Conservation (phyloP, 2,888 invertebrate species). For the Tetramorium bicarinatum region DNA sequence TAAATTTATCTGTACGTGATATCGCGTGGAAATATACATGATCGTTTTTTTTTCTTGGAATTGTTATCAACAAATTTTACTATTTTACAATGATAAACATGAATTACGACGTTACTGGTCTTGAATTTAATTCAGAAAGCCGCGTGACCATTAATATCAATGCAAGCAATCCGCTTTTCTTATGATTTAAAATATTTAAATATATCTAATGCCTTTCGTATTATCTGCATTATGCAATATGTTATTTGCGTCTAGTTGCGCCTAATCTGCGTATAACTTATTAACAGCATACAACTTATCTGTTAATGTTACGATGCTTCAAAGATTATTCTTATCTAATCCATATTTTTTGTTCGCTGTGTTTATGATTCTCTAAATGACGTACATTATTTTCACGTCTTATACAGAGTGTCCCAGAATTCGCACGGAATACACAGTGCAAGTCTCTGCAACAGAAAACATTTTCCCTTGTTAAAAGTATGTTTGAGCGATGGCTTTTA, state of each 20-base stretch:
- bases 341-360: neutral
- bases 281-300: neutral
- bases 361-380: slow-evolving; percentile 2
- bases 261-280: neutral
- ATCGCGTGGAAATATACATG: neutral
- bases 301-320: neutral
- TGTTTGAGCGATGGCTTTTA: neutral
- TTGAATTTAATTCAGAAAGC: neutral
- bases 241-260: neutral
- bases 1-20: neutral
- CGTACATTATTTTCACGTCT: neutral
- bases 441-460: neutral
- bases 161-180: neutral
- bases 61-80: neutral
- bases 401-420: neutral
- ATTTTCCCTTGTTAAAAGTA: neutral
- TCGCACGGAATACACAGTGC: neutral
- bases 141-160: neutral
- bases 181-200: neutral
- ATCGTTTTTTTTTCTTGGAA: neutral
- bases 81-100: neutral
- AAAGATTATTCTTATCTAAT: slow-evolving; percentile 17
- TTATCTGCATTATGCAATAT: neutral
- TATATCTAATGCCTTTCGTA: neutral
- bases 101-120: neutral